phyloP scores from a whole-genome alignment of 1,140 invertebrate genomes.

The Neodiprion lecontei region DNA sequence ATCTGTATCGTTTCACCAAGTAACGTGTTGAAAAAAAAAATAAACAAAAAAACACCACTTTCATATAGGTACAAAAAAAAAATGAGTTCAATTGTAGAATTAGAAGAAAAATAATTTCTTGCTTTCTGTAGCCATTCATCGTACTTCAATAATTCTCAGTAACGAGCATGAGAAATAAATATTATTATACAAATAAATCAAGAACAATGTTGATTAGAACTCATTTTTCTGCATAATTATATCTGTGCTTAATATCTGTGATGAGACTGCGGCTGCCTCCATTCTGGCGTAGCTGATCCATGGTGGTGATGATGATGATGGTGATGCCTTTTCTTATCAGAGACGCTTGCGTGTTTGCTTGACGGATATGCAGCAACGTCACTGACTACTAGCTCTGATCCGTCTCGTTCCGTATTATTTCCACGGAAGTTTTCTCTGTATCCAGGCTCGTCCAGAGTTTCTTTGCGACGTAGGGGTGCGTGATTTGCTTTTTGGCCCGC shows the following conservation, averaged over 20 bases:
- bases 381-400: slow-evolving; percentile 81
- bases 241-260: slow-evolving; percentile 52
- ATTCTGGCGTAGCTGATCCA: slow-evolving; percentile 51
- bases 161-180: too few relatives aligned
- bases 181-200: too few relatives aligned
- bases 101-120: too few relatives aligned
- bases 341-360: slow-evolving; percentile 57
- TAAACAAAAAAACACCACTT: too few relatives aligned
- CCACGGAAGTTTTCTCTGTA: slow-evolving; percentile 60
- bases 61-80: too few relatives aligned
- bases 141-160: too few relatives aligned
- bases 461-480: slow-evolving; percentile 70
- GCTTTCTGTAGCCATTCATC: too few relatives aligned
- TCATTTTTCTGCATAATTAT: background rate
- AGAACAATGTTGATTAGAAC: background rate
- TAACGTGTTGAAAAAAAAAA: too few relatives aligned
- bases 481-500: slow-evolving; percentile 69
- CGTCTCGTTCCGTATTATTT: slow-evolving; percentile 75
- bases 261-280: slow-evolving; percentile 55
- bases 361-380: slow-evolving; percentile 68
- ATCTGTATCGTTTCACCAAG: too few relatives aligned
- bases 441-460: slow-evolving; percentile 73
- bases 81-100: too few relatives aligned
- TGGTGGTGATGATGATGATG: slow-evolving; percentile 85
- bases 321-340: slow-evolving; percentile 76